Evolutionary conservation across 2,113 vertebrate genomes (phyloP), one percentile per base, ranked within the genome.

Genomic region (Poecile atricapillus): DNA sequence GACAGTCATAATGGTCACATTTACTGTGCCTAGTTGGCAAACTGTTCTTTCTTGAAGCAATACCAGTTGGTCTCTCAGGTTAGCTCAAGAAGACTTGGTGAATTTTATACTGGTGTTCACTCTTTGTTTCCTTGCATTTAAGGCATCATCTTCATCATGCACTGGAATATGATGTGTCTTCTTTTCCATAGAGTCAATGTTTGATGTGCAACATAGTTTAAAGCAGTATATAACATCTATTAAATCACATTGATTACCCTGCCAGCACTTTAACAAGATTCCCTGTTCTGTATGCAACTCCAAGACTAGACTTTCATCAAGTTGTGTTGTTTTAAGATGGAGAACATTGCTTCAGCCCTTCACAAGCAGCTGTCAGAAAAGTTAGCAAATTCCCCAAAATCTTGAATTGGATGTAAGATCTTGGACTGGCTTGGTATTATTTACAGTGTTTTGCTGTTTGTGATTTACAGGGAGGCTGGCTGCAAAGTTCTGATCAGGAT

Each of bases 371-470:
- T 19, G 5, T 62, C 63, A 65, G 47, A 24, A 67, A 94, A 88
- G 41, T 58, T 67, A 87, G 35, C 2, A 3, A 70, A 77, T 76
- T 86, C 68, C 30, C 47, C 39, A 58, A 76, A 95, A 74, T 30
- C 35, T 82, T 59, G 63, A 65, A 6, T 11, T 73, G 53, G 18
- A 52, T 75, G 39, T 68, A 59, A 56, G 31, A 37, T 83, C 90
- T 92, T 43, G 23, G 15, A 65, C 31, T 49, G 49, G 3, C 8
- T 84, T 2, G 0, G 31, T 65, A 52, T 80, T 91, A 73, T 74
- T 97, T 85, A 62, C 59, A 87, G 70, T 69, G 55, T 77, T 95
- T 95, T 49, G 7, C 84, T 95, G 50, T 63, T 93, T 88, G 55
- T 87, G 62, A 89, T 95, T 91, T 93, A 87, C 56, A 70, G 55